These are phyloP conservation scores for Holothuria scabra DNA, from an alignment of 53 echinoderm and acorn worm genomes.

Conservation along the genomic window DNA sequence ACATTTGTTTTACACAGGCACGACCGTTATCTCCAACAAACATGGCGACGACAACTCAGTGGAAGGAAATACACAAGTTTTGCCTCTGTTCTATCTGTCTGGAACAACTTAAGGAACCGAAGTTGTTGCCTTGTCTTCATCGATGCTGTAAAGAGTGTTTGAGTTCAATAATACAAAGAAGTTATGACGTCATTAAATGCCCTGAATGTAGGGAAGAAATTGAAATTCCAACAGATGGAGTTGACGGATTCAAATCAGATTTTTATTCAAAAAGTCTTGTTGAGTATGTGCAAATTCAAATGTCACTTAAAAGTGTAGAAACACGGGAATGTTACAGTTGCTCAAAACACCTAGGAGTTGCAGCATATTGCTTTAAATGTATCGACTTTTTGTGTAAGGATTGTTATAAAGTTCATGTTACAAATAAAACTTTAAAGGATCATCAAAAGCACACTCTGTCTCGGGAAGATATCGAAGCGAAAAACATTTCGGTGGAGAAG, in stretches of 20 bases:
- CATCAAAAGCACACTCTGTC: conserved; percentile 5
- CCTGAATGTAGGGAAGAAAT: not conserved
- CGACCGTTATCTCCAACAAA: no score
- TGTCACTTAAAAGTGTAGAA: not conserved
- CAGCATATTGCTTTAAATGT: conserved; percentile 32
- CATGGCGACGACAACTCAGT: no score
- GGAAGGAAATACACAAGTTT: no score
- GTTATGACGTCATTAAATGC: no score
- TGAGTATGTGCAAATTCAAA: conserved; percentile 9
- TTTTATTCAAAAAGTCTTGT: not conserved
- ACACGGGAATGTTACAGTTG: not conserved
- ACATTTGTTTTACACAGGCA: no score
- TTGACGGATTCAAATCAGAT: conserved; percentile 14
- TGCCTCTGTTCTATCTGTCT: no score
- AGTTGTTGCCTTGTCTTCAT: no score
- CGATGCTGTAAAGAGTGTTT: no score
- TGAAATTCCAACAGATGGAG: not conserved
- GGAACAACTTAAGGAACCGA: no score
- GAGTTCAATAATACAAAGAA: no score
- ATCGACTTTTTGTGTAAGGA: not conserved
- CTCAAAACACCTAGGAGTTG: not conserved
- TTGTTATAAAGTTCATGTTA: conserved; percentile 8
- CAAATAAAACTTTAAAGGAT: conserved; percentile 2
- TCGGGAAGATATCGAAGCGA: not conserved
- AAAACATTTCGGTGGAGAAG: not conserved